Evolutionary conservation across 2,113 vertebrate species (phyloP), one percentile per base, ranked within the genome.

Genomic region (Myrmecobius fasciatus): DNA sequence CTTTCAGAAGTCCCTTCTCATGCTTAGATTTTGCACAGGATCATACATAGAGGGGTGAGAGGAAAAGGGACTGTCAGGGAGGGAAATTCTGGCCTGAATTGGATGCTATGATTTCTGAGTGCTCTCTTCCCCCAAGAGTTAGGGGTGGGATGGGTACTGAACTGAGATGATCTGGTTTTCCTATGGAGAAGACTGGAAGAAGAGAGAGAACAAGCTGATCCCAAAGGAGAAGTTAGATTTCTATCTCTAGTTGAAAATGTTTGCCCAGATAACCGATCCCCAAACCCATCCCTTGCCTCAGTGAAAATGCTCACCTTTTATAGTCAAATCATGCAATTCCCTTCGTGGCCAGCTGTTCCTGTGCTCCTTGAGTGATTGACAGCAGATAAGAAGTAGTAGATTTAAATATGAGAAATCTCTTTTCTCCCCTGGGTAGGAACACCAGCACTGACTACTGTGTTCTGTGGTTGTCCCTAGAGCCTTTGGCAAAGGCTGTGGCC

Each of bases 111-210:
- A 83, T 43, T 4, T 75, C 36, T 22, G 36, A 83, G 36, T 26
- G 12, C 47, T 52, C 46, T 0, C 9, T 25, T 2, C 9, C 52
- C n/a, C 54, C 9, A 22, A 43, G 8, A 20, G 17, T 43, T 5
- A 0, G 51, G 26, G 52, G 26, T 53, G 20, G 60, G 31, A n/a
- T 14, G 43, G 60, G 89, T 89, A 47, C 91, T 60, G 89, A 92
- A 90, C 92, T 96, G 97, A 97, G 96, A 96, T 96, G 96, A 89
- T 91, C 36, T 83, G 8, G 17, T n/a, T 43, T 17, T 2, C 7
- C 67, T 24, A n/a, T n/a, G n/a, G 36, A 24, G 22, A 7, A 43
- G n/a, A 83, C 1, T 14, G 67, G n/a, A 83, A 83, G n/a, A 83
- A 43, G 36, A 75, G 36, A n/a, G 17, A 83, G 20, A 20, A 20